Evolutionary conservation across 2,888 invertebrate genomes (phyloP).

Genomic region (Lithophane socia): DNA sequence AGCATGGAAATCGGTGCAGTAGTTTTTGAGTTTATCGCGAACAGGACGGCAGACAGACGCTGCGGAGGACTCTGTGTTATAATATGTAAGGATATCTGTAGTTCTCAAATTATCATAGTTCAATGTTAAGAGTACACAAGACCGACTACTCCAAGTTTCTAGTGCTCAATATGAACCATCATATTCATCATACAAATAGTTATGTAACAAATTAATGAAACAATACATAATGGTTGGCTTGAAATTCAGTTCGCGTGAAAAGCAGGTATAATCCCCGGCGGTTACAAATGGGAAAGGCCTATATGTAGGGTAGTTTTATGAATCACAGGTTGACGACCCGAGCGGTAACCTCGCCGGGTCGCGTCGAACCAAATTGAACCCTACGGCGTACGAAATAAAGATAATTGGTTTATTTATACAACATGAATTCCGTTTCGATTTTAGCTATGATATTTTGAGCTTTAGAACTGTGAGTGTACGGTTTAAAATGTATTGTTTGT

Average conservation of each 20-base stretch:
- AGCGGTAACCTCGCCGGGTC: constrained; percentile 72
- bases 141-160: not conserved
- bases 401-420: constrained; percentile 57
- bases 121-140: not conserved
- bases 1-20: too few relatives aligned
- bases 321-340: constrained; percentile 82
- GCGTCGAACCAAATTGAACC: constrained; percentile 56
- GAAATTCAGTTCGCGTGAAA: constrained; percentile 68
- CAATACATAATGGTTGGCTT: constrained; percentile 48
- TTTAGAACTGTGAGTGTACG: constrained; percentile 29
- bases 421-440: constrained; percentile 10
- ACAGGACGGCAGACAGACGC: too few relatives aligned
- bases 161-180: constrained; percentile 4
- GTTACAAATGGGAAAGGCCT: constrained; percentile 78
- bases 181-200: constrained; percentile 61
- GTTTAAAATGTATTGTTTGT: constrained; percentile 35
- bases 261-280: constrained; percentile 69
- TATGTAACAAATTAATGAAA: constrained; percentile 63
- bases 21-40: too few relatives aligned
- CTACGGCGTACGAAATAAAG: constrained; percentile 56
- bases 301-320: constrained; percentile 80
- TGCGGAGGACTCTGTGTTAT: too few relatives aligned
- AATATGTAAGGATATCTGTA: too few relatives aligned
- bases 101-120: not conserved
- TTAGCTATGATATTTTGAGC: constrained; percentile 35